Conservation (phyloP, 2,797 vertebrate species). For the Amazona ochrocephala region DNA sequence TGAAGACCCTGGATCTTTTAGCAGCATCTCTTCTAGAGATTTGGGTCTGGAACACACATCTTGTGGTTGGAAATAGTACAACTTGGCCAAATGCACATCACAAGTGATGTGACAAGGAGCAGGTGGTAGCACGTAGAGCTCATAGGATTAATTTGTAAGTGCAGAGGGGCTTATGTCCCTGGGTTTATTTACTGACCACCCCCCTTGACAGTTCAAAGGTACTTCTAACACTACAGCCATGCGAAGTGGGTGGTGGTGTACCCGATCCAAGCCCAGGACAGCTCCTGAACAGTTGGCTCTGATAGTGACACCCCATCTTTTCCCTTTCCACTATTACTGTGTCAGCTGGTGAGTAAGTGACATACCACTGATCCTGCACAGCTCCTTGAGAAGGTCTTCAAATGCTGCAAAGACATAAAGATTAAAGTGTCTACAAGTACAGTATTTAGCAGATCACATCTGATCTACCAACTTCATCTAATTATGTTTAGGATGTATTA, state of each 20-base stretch:
- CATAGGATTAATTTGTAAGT: neutral
- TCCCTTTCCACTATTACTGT: neutral
- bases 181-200: neutral
- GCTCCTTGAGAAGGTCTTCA: constrained; percentile 79
- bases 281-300: neutral
- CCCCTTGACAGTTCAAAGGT: neutral
- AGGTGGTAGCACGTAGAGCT: neutral
- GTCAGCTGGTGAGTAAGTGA: neutral
- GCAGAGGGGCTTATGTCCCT: neutral
- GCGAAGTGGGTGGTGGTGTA: neutral
- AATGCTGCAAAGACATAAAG: constrained; percentile 69
- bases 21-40: neutral
- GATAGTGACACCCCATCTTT: neutral
- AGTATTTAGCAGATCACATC: neutral
- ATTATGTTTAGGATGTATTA: neutral
- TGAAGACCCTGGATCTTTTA: neutral
- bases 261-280: neutral
- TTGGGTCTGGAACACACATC: neutral
- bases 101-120: neutral
- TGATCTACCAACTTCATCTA: neutral
- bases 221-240: neutral
- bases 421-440: neutral
- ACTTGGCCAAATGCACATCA: neutral
- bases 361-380: constrained; percentile 80
- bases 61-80: neutral